Evolutionary conservation across 2,113 vertebrate species (phyloP), one percentile per base, ranked within the genome.

Genomic region (Acrocephalus kingi): DNA sequence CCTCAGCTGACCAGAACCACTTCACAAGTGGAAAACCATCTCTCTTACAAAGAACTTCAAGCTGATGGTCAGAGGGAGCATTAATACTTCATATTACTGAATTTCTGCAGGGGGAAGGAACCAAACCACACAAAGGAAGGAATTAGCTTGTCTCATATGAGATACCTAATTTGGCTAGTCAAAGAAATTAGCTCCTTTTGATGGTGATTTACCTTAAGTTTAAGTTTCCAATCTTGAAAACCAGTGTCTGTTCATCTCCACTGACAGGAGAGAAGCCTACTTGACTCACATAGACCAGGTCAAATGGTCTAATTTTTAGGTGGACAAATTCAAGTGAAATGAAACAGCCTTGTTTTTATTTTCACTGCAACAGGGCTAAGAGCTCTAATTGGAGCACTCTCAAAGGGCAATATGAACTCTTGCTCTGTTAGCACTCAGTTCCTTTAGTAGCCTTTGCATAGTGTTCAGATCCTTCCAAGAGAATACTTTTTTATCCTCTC

Each of bases 361-460:
- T 80, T 54, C 48, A 72, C 37, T 39, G 21, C 48, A 63, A 23
- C n/a, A n/a, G 23, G 8, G 30, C 45, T 75, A 71, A 56, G 27
- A 87, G 11, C 31, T 80, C 25, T 56, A 52, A 66, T 4, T 63
- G 31, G 24, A 63, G 15, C 25, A 33, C 37, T 84, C 62, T 45
- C 49, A 66, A 37, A 59, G 14, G 28, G 15, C 27, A 62, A 15
- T 20, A 21, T 6, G 6, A 49, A 39, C 5, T 72, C 45, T 58
- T 87, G 11, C 25, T 20, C 74, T 94, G 48, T 89, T 82, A 75
- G 71, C 51, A 68, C 66, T 85, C 74, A 39, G 62, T 51, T 97
- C 85, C 82, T 95, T 68, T 9, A 64, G 43, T 71, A 92, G 19
- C 67, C 67, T 96, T 96, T 96, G 62, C 48, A 58, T 35, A 78